Evolutionary conservation across 2,888 invertebrate species (phyloP), one percentile per base, ranked within the genome.

Genomic region (Drosophila fungiperda): DNA sequence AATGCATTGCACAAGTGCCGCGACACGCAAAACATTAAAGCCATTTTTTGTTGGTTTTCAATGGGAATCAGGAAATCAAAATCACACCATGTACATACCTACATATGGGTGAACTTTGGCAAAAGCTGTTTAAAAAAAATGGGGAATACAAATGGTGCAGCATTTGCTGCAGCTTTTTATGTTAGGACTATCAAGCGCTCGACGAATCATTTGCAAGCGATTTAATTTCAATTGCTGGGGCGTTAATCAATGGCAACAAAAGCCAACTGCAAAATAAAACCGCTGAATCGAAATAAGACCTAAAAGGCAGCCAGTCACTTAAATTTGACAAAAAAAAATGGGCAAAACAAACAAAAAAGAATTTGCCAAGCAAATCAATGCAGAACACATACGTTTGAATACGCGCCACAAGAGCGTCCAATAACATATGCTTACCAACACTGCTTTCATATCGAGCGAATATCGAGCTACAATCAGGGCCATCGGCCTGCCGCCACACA

Each of bases 141-240:
- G 11, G 1, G 17, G 26, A 50, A 29, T 23, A 71, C 76, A 80
- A 83, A 73, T 82, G 83, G 89, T 78, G 69, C 67, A 52, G 59
- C 65, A 73, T 66, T 70, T 74, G 61, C 63, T 38, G 50, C 12
- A 23, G 4, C 50, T 45, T 32, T 59, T 45, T 36, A 50, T 70
- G 59, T 58, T 33, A 20, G 45, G 42, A 23, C 20, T 61, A 68
- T 63, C 45, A 15, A 26, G 15, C 45, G 23, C 26, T 8, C 45
- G 54, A 23, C 83, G 86, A 89, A 85, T 89, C 88, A 89, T 89
- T 88, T 87, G 81, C 85, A 59, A 83, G 67, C 87, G 73, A 85
- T 85, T 85, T 83, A 88, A 90, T 88, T 85, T 85, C 75, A 85
- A 89, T 90, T 83, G 90, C 90, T 83, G 68, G 83, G 66, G 78